phyloP scores from a whole-genome alignment of 2,797 vertebrate genomes.

The Muraenolepis orangiensis region DNA sequence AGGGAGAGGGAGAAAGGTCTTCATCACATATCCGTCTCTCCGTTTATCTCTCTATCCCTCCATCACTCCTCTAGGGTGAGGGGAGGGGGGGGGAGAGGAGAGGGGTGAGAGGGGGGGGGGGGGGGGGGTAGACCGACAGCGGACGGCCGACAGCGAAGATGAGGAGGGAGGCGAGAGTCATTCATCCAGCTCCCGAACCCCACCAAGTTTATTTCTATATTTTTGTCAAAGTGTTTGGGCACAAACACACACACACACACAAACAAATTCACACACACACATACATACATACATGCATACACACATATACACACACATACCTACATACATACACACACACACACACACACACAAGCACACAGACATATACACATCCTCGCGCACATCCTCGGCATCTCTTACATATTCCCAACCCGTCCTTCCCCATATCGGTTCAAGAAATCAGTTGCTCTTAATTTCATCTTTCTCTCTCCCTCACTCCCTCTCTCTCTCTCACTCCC shows the following conservation, averaged over 20 bases:
- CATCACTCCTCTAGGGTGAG: slow-evolving; percentile 20
- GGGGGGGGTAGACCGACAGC: no score
- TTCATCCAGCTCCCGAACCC: slow-evolving; percentile 33
- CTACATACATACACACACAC: slow-evolving; percentile 5
- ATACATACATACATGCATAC: background rate
- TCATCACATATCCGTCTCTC: background rate
- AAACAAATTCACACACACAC: slow-evolving; percentile 13
- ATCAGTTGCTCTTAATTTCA: slow-evolving; percentile 6
- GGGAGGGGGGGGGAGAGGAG: slow-evolving; percentile 18
- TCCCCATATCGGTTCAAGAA: slow-evolving; percentile 42
- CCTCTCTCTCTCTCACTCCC: slow-evolving; percentile 23
- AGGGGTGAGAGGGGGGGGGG: slow-evolving; percentile 23
- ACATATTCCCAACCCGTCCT: slow-evolving; percentile 8
- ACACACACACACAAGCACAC: slow-evolving; percentile 12
- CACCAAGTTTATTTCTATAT: slow-evolving; percentile 31
- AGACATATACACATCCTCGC: background rate
- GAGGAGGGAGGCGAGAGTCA: slow-evolving; percentile 27
- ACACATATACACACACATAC: background rate
- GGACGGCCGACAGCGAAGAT: slow-evolving; percentile 32
- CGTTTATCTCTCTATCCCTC: slow-evolving; percentile 28
- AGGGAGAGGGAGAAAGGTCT: no score
- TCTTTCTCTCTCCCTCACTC: slow-evolving; percentile 14
- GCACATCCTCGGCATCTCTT: slow-evolving; percentile 9
- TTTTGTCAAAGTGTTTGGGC: slow-evolving; percentile 30
- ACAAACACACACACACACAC: slow-evolving; percentile 4